Percentiles rank a stretch among this genome's conserved stretches.
Conservation (phyloP, 2,888 invertebrate species). For the Azorinus chamasolen region DNA sequence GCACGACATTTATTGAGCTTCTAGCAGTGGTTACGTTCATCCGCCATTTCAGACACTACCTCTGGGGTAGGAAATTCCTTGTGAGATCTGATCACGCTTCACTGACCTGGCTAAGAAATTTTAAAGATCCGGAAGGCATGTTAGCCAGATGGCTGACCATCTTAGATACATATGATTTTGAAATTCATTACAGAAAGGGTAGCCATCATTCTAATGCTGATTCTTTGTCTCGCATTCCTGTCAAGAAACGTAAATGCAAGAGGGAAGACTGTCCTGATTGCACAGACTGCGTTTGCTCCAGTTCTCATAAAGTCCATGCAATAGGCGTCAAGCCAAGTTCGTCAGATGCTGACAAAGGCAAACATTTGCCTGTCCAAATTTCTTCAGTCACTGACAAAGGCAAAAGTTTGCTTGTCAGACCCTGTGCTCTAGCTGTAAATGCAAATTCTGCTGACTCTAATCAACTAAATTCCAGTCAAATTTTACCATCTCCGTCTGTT, state of each 20-base stretch:
- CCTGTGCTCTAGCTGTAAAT: too few species aligned
- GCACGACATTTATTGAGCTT: constrained; percentile 56
- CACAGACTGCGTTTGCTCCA: too few species aligned
- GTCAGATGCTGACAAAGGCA: too few species aligned
- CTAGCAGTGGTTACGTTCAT: constrained; percentile 60
- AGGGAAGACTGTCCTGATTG: constrained; percentile 19
- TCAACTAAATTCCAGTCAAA: too few species aligned
- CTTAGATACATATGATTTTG: constrained; percentile 42
- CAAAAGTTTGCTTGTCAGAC: too few species aligned
- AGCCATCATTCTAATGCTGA: constrained; percentile 16
- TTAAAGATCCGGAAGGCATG: too few species aligned
- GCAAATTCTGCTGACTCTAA: too few species aligned
- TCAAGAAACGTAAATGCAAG: constrained; percentile 24
- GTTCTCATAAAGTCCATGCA: too few species aligned
- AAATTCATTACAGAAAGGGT: constrained; percentile 24
- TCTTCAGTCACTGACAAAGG: too few species aligned
- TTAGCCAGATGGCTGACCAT: constrained; percentile 30
- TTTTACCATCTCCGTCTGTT: not conserved
- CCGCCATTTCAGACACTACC: constrained; percentile 63
- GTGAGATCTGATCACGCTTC: constrained; percentile 70
- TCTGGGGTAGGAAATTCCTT: constrained; percentile 57
- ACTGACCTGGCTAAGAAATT: too few species aligned
- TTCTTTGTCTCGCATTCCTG: constrained; percentile 20
- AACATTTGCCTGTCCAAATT: too few species aligned
- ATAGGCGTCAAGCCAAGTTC: too few species aligned